phyloP scores from a whole-genome alignment of 37 sponge, comb jelly and placozoan species.

The Tethya wilhelma region DNA sequence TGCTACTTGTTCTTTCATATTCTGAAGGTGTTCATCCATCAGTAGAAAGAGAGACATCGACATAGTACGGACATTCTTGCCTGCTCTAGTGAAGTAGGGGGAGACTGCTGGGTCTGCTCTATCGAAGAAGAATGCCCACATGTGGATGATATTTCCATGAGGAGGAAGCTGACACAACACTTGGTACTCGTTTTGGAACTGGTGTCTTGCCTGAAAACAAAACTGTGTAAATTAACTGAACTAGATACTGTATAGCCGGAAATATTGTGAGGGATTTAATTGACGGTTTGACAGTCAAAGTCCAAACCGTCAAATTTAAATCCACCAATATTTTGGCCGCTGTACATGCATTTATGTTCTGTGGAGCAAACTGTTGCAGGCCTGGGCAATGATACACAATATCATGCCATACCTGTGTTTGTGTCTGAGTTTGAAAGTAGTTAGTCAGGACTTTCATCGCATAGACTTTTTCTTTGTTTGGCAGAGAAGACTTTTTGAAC shows the following conservation, averaged over 20 bases:
- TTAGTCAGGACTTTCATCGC: conserved; percentile 80
- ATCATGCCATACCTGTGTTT: conserved; percentile 69
- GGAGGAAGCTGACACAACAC: conserved; percentile 76
- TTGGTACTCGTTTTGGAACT: conserved; percentile 84
- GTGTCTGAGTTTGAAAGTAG: conserved; percentile 51
- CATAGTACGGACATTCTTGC: conserved; percentile 28
- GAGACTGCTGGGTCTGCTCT: conserved; percentile 48
- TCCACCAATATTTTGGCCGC: too few relatives aligned
- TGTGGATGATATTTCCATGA: conserved; percentile 86
- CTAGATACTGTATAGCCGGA: too few relatives aligned
- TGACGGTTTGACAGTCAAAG: too few relatives aligned
- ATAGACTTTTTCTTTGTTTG: conserved; percentile 53
- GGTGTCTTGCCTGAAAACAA: conserved; percentile 58
- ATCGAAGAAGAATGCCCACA: conserved; percentile 90
- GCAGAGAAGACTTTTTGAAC: conserved; percentile 43
- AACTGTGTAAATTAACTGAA: background rate
- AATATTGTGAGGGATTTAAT: too few relatives aligned
- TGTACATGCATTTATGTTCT: too few relatives aligned
- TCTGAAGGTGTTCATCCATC: conserved; percentile 66
- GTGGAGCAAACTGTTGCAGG: background rate
- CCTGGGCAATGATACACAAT: too few relatives aligned
- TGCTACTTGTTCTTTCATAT: conserved; percentile 57
- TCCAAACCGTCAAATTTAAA: too few relatives aligned
- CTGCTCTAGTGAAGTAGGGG: conserved; percentile 24
- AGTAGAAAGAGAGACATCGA: conserved; percentile 84